phyloP scores from a whole-genome alignment of 2,113 vertebrate species.

The Podiceps cristatus region DNA sequence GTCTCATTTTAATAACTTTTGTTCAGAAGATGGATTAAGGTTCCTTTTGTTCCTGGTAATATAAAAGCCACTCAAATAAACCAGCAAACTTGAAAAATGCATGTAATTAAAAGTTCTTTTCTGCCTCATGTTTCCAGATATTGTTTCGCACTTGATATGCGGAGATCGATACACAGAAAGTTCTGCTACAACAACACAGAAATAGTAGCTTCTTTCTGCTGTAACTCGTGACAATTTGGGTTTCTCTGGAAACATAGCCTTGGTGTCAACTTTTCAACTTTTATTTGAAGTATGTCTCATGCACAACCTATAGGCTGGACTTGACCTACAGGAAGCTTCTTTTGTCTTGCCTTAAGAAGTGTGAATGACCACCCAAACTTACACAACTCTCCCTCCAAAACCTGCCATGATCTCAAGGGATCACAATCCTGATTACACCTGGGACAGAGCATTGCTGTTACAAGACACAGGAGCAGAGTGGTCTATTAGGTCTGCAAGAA shows the following conservation, averaged over 20 bases:
- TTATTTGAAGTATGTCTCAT: background rate
- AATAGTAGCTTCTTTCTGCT: background rate
- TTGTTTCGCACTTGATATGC: background rate
- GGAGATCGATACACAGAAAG: background rate
- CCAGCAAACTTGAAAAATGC: background rate
- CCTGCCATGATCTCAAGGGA: accelerated
- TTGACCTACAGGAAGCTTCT: background rate
- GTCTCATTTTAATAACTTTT: background rate
- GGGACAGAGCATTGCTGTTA: background rate
- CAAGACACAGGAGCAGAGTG: background rate
- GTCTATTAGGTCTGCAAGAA: background rate
- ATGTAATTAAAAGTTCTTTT: background rate
- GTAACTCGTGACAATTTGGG: background rate
- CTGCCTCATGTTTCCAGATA: background rate
- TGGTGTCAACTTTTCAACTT: background rate
- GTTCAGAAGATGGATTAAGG: background rate
- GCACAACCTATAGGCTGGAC: background rate
- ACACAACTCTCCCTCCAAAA: background rate
- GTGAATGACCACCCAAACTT: background rate
- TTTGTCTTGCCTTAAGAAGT: background rate
- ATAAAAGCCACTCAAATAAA: background rate
- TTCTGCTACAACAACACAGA: background rate
- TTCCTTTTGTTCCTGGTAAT: background rate
- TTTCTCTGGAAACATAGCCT: background rate
- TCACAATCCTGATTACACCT: accelerated